Evolutionary conservation across 2,888 invertebrate species (phyloP).

Genomic region (Pyralis farinalis): DNA sequence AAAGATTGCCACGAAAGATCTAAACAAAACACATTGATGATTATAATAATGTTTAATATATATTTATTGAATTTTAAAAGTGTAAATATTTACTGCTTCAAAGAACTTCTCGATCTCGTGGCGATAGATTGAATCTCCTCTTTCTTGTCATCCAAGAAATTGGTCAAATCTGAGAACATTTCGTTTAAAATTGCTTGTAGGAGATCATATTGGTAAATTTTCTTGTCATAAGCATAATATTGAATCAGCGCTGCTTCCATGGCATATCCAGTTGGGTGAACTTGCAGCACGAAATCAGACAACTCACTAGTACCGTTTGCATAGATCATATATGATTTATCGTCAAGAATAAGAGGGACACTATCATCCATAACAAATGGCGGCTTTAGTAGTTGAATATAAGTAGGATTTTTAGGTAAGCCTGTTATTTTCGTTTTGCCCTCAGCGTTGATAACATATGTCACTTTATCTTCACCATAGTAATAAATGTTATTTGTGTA

Average conservation of each 20-base stretch:
- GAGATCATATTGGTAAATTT: conserved; percentile 56
- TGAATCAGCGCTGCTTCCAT: conserved; percentile 46
- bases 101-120: conserved; percentile 25
- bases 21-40: too few species aligned
- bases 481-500: conserved; percentile 49
- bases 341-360: conserved; percentile 36
- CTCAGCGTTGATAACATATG: conserved; percentile 32
- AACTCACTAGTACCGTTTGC: conserved; percentile 40
- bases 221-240: conserved; percentile 52
- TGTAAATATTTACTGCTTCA: conserved; percentile 20
- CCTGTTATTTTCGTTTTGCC: conserved; percentile 43
- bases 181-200: conserved; percentile 23
- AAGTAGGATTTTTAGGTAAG: conserved; percentile 35
- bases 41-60: too few species aligned
- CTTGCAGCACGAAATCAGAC: conserved; percentile 28
- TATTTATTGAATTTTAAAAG: too few species aligned
- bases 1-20: too few species aligned
- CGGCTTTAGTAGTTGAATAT: conserved; percentile 39
- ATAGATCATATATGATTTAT: conserved; percentile 34
- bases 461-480: conserved; percentile 35
- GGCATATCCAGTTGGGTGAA: conserved; percentile 44
- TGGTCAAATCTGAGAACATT: conserved; percentile 27
- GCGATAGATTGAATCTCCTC: conserved; percentile 36
- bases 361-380: conserved; percentile 39
- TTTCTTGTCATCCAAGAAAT: conserved; percentile 29